These are phyloP conservation scores for Neosilurus mollespiculum DNA, from an alignment of 2,797 vertebrate species.

Conservation along the genomic window DNA sequence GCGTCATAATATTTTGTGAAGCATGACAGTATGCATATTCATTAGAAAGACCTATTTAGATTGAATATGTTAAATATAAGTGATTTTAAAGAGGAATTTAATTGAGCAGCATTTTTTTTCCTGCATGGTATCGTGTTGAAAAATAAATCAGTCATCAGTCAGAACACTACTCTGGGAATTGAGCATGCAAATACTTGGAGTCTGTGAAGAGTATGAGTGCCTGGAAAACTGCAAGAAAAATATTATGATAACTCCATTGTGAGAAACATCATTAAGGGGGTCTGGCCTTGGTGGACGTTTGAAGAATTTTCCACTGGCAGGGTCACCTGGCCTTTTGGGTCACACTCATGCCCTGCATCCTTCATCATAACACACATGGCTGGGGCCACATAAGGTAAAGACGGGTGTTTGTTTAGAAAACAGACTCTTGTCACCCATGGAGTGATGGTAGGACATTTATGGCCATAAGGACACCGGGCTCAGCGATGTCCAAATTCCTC, in stretches of 20 bases:
- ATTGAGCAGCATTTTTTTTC: constrained; percentile 79
- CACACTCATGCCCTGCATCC: constrained; percentile 78
- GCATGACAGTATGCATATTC: background rate
- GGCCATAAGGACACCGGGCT: constrained; percentile 52
- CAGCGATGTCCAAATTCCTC: constrained; percentile 32
- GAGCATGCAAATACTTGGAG: constrained; percentile 82
- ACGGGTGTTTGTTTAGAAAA: constrained; percentile 81
- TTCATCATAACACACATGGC: constrained; percentile 79
- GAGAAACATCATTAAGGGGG: constrained; percentile 83
- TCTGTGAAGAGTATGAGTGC: constrained; percentile 77
- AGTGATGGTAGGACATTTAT: constrained; percentile 65
- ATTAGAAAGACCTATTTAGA: background rate
- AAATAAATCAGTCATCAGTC: constrained; percentile 80
- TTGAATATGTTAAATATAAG: background rate
- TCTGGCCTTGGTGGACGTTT: constrained; percentile 74
- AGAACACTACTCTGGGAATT: constrained; percentile 79
- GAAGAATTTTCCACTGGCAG: constrained; percentile 79
- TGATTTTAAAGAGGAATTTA: constrained; percentile 58
- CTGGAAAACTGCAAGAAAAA: constrained; percentile 83
- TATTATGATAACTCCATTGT: constrained; percentile 88
- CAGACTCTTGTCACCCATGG: constrained; percentile 68
- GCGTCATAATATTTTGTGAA: background rate
- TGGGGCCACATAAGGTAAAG: constrained; percentile 75
- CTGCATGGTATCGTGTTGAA: constrained; percentile 79
- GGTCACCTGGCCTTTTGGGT: constrained; percentile 73